phyloP scores from a whole-genome alignment of 2,888 invertebrate species.

The Sympetrum striolatum region DNA sequence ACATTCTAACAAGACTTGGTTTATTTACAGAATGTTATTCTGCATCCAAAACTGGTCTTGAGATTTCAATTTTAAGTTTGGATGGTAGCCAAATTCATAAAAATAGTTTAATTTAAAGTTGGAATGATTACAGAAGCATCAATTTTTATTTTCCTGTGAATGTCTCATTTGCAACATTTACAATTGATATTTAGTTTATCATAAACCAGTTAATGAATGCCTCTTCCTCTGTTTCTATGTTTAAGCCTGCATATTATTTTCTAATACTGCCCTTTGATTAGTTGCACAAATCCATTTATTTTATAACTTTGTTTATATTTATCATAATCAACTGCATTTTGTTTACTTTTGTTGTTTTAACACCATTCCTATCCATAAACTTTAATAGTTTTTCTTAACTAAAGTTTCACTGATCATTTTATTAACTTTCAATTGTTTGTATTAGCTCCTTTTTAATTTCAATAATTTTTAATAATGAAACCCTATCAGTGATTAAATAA shows the following conservation, averaged over 20 bases:
- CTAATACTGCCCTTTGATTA: neutral
- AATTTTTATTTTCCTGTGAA: neutral
- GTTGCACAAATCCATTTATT: conserved; percentile 10
- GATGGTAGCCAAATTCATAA: neutral
- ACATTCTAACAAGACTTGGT: neutral
- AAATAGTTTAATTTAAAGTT: neutral
- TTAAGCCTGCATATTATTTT: conserved; percentile 1
- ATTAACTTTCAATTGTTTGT: neutral
- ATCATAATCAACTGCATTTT: neutral
- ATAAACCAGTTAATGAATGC: conserved; percentile 1
- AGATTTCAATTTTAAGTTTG: neutral
- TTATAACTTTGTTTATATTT: neutral
- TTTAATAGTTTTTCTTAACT: neutral
- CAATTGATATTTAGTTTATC: neutral
- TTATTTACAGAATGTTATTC: neutral
- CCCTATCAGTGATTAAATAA: neutral
- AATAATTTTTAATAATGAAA: neutral
- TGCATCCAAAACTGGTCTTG: neutral
- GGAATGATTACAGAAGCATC: neutral
- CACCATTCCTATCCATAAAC: neutral
- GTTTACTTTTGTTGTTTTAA: neutral
- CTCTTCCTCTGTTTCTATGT: conserved; percentile 6
- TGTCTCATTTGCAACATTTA: neutral
- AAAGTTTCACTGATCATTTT: neutral
- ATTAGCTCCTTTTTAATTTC: neutral